Base-by-base conservation (phyloP, 2,888 invertebrate species). In the Aplocera efformata region DNA sequence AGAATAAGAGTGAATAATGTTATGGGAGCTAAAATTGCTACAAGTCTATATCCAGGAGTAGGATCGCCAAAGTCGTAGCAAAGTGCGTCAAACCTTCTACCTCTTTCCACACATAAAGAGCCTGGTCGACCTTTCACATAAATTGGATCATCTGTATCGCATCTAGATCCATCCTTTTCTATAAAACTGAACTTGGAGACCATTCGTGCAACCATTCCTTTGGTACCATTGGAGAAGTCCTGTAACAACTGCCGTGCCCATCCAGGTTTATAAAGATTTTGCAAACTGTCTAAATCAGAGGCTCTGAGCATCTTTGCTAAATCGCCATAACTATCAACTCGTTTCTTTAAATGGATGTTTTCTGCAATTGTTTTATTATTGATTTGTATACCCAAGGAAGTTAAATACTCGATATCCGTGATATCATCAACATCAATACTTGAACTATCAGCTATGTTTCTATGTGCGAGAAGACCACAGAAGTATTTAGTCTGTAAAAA, bases 51-150 rank as follows among this genome's bases (percentile, higher is more conserved):
- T 0, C 74, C 80, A n/a, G 79, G 72, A 1, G 74, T 71, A 7
- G 79, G 77, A 45, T 85, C 84, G 28, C 72, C 63, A 43, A 63
- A 85, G 40, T 77, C 72, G 41, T 79, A 84, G 53, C 86, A 88
- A 5, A 85, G 59, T 0, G 69, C 67, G 8, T 60, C 42, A 48
- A 71, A 85, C 33, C 69, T 69, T 36, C 65, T 60, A 1, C 83
- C 79, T 31, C 50, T 72, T 51, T 80, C 78, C 7, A 69, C 45
- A 39, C 86, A 88, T 17, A 54, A 24, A 0, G 76, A 72, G 1
- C 78, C 86, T 1, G 86, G 72, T 10, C 51, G 26, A 4, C 86
- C 86, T 3, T 40, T 41, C 10, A 48, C 38, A 50, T 83, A 88
- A 25, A 86, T 70, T 1, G 78, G 65, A 28, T 71, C 68, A 30